These are phyloP conservation scores for Cryptoblepharus egeriae DNA, from an alignment of 2,797 vertebrate genomes.

Conservation along the genomic window DNA sequence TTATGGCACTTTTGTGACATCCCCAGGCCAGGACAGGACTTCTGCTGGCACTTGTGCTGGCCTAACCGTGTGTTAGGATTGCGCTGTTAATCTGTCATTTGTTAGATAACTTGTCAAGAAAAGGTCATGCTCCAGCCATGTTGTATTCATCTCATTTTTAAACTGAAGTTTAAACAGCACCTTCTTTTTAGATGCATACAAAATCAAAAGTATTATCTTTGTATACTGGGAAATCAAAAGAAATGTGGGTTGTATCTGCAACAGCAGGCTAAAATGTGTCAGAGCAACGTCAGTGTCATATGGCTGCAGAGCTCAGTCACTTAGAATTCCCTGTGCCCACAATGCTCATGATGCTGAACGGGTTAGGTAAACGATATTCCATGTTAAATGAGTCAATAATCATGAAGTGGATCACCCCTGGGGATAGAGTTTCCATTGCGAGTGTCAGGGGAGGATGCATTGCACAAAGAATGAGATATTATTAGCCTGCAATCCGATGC, in stretches of 20 bases:
- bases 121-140: not conserved
- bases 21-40: too few species aligned
- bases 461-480: not conserved
- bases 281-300: not conserved
- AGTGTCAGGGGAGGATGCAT: not conserved
- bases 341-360: not conserved
- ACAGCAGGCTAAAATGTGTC: not conserved
- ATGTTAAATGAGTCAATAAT: not conserved
- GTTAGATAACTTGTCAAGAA: not conserved
- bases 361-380: too few species aligned
- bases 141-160: too few species aligned
- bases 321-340: not conserved
- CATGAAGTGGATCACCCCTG: not conserved
- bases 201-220: not conserved
- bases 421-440: conserved; percentile 1
- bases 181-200: too few species aligned
- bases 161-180: not conserved
- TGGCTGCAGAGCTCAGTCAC: not conserved
- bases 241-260: not conserved
- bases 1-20: too few species aligned
- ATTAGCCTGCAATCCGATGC: not conserved
- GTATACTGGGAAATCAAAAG: not conserved
- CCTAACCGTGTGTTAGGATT: too few species aligned
- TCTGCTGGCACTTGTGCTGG: too few species aligned
- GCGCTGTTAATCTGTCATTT: too few species aligned